Conservation (phyloP, 1,140 invertebrate genomes). For the Phortica variegata region DNA sequence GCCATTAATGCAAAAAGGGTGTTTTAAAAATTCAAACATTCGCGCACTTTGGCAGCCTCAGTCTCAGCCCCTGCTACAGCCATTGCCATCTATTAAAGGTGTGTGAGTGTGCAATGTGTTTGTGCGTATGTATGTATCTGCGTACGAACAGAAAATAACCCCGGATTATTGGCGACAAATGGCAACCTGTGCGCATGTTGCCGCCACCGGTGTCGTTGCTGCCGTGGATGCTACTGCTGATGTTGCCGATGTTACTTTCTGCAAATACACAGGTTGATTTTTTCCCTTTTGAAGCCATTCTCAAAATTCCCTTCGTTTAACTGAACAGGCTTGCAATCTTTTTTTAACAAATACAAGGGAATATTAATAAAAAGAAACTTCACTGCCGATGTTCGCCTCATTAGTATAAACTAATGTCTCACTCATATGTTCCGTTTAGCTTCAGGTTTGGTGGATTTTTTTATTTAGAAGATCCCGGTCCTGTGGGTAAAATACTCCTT, state of each 20-base stretch:
- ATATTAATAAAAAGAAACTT: too few species aligned
- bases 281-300: conserved; percentile 39
- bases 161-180: conserved; percentile 22
- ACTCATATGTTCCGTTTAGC: too few species aligned
- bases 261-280: conserved; percentile 54
- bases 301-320: too few species aligned
- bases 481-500: too few species aligned
- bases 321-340: too few species aligned
- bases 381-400: too few species aligned
- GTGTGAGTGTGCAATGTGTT: conserved; percentile 15
- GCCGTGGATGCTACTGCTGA: conserved; percentile 15
- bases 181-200: conserved; percentile 26
- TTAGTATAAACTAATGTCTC: too few species aligned
- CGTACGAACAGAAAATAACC: conserved; percentile 7
- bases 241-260: conserved; percentile 32
- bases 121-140: too few species aligned
- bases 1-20: conserved; percentile 38
- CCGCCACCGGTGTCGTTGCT: not conserved
- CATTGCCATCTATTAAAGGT: too few species aligned
- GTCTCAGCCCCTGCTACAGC: not conserved
- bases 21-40: conserved; percentile 29
- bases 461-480: too few species aligned
- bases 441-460: too few species aligned
- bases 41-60: conserved; percentile 6
- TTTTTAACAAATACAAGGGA: too few species aligned